Base-by-base conservation (phyloP, 2,888 invertebrate species). In the Drosophila siamana region DNA sequence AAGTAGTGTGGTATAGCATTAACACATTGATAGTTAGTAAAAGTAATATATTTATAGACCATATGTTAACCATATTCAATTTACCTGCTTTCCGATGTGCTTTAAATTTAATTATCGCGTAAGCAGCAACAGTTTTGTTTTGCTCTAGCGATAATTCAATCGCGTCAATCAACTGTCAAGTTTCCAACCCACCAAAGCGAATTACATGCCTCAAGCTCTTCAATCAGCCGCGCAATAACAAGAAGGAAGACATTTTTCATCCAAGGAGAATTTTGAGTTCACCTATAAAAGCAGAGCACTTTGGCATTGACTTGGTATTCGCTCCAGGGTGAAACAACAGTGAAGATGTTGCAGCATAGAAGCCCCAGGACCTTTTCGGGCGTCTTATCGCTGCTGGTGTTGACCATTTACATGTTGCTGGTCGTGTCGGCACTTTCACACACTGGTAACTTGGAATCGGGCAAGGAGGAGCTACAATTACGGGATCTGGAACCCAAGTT, bases 151-250 rank as follows among this genome's bases (percentile, higher is more conserved):
- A 19, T 63, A 47, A 76, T 60, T 72, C 61, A 78, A 69, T 78
- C 64, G 66, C 30, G 80, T 80, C 79, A 74, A 77, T 79, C 79
- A 79, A 8, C 40, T 62, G 79, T 70, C 79, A 74, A 62, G 41
- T 30, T 26, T 33, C 2, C 2, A 30, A 22, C 8, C 15, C 19
- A 28, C 9, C 50, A 47, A 69, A 69, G 22, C 40, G 41, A 69
- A 74, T 69, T 15, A 33, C 6, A 16, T 24, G 4, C 22, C 15
- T 33, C 0, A 22, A 16, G 61, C 36, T 28, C 24, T 22, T 33
- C 11, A 28, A 38, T 28, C 50, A 19, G 16, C 22, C 4, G 13
- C 40, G 13, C 54, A 68, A 69, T 56, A 69, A 56, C 59, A 41
- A 74, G 40, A 55, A 11, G 15, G 3, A 43, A 30, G 19, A 38